phyloP scores from a whole-genome alignment of 2,797 vertebrate genomes.

The Columba guinea region DNA sequence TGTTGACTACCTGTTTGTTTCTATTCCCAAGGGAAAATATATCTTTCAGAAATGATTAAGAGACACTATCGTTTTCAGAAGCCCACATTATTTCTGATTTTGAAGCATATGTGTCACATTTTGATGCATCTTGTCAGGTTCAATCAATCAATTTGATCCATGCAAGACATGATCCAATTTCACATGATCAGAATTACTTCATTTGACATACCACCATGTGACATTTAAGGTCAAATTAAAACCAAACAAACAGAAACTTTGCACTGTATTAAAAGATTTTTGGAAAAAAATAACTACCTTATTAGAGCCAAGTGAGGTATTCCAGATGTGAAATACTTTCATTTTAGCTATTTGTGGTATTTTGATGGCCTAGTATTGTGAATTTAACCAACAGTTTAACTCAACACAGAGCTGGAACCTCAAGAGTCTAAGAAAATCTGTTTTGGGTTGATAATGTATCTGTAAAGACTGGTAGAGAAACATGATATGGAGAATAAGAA shows the following conservation, averaged over 20 bases:
- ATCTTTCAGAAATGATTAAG: slow-evolving; percentile 34
- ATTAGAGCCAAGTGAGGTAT: neutral
- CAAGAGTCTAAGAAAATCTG: neutral
- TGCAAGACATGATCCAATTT: slow-evolving; percentile 64
- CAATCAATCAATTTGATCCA: slow-evolving; percentile 60
- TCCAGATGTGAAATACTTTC: neutral
- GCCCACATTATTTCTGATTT: slow-evolving; percentile 45
- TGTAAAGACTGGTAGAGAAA: neutral
- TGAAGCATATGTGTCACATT: slow-evolving; percentile 65
- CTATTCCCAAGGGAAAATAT: neutral
- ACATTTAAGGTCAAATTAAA: slow-evolving; percentile 60
- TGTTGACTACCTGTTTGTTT: neutral
- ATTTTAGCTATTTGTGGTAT: neutral
- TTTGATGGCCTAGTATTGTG: neutral
- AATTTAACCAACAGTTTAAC: neutral
- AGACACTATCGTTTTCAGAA: slow-evolving; percentile 23
- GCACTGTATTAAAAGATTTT: neutral
- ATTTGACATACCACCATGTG: slow-evolving; percentile 49
- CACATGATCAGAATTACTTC: slow-evolving; percentile 57
- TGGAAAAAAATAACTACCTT: neutral
- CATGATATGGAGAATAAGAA: neutral
- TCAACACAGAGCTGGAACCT: neutral
- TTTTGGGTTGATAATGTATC: neutral
- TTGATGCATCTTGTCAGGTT: slow-evolving; percentile 65
- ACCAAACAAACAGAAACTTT: neutral